Conservation (phyloP, 2,113 vertebrate genomes). For the Mesoclemmys tuberculata region DNA sequence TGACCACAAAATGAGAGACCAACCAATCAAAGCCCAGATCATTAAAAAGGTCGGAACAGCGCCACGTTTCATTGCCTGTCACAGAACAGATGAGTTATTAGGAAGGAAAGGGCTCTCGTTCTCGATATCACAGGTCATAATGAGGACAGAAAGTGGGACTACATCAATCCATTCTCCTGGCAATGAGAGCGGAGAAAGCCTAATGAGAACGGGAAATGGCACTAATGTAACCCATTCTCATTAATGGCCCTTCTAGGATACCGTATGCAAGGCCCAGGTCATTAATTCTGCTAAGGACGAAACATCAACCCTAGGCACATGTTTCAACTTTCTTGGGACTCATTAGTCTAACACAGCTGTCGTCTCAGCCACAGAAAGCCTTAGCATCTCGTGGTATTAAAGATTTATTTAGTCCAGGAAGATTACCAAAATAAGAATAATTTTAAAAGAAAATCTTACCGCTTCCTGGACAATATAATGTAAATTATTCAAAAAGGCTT, state of each 20-base stretch:
- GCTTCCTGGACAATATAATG: not conserved
- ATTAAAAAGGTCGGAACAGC: not conserved
- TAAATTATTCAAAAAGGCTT: not conserved
- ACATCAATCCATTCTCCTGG: not conserved
- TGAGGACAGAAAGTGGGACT: not conserved
- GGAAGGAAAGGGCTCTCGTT: not conserved
- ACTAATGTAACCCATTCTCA: not conserved
- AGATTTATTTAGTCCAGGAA: not conserved
- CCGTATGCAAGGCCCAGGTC: not conserved
- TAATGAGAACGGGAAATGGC: rapidly evolving
- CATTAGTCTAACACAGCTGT: not conserved
- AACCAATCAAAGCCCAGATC: not conserved
- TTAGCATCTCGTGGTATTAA: rapidly evolving
- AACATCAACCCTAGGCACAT: not conserved
- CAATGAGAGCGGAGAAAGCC: rapidly evolving
- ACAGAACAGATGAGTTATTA: not conserved
- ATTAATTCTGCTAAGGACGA: not conserved
- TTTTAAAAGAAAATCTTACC: not conserved
- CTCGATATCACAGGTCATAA: not conserved
- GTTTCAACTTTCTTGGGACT: not conserved
- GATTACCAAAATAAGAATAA: rapidly evolving
- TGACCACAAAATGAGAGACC: not conserved
- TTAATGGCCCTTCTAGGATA: not conserved
- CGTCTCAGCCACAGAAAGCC: not conserved
- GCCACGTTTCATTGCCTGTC: not conserved